Percentiles rank a stretch among this genome's conserved stretches.
Conservation (phyloP, 2,888 invertebrate genomes). For the Tenthredo mesomela region DNA sequence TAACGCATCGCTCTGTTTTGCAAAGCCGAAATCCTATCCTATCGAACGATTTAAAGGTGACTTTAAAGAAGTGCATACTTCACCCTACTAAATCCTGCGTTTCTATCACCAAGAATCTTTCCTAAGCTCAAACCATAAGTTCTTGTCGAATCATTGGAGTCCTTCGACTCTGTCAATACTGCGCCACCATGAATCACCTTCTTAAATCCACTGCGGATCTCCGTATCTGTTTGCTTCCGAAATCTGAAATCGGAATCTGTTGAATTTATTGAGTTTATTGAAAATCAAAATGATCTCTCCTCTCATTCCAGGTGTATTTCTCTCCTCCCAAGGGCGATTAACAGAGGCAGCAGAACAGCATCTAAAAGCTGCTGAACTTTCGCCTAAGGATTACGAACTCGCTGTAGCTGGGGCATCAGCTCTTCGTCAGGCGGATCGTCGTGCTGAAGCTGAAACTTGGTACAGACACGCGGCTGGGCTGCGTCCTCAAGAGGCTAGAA, state of each 20-base stretch:
- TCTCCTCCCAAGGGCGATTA: constrained; percentile 88
- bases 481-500: constrained; percentile 88
- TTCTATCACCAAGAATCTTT: constrained; percentile 50
- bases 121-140: constrained; percentile 41
- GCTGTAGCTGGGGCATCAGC: constrained; percentile 94
- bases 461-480: constrained; percentile 86
- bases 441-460: constrained; percentile 91
- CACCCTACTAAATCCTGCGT: constrained; percentile 39
- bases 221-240: background rate
- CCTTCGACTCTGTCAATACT: constrained; percentile 35
- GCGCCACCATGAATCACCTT: constrained; percentile 33
- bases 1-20: constrained; percentile 24
- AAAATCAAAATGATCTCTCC: constrained; percentile 5
- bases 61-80: constrained; percentile 46
- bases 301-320: constrained; percentile 88
- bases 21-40: constrained; percentile 21
- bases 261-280: background rate
- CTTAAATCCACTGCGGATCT: background rate
- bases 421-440: constrained; percentile 89
- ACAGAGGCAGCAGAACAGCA: constrained; percentile 91
- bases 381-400: constrained; percentile 89
- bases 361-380: constrained; percentile 88
- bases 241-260: background rate
- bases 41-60: constrained; percentile 14
- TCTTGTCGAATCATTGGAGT: constrained; percentile 15